Percentiles rank a stretch among this genome's conserved stretches.
These are phyloP conservation scores for Aphyosemion australe DNA, from an alignment of 2,113 vertebrate genomes.

Conservation along the genomic window DNA sequence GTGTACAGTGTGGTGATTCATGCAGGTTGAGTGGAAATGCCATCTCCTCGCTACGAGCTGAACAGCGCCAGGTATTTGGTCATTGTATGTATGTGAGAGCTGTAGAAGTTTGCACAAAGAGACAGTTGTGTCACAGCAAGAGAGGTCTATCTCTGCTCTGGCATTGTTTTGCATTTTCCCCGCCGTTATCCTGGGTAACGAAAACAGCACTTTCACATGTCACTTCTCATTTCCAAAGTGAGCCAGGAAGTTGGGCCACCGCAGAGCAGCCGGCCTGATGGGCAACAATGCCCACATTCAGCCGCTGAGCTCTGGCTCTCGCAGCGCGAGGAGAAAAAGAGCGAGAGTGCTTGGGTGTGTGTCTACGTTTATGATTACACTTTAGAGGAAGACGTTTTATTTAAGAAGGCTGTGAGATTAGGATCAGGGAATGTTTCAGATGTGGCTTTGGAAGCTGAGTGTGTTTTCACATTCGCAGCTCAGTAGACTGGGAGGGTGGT, in stretches of 20 bases:
- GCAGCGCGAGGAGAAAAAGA: conserved; percentile 27
- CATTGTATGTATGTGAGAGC: conserved; percentile 41
- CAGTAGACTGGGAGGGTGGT: conserved; percentile 34
- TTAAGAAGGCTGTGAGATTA: conserved; percentile 60
- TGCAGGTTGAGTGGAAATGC: conserved; percentile 46
- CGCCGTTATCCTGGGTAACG: conserved; percentile 61
- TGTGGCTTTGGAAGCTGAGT: conserved; percentile 54
- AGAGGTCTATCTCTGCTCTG: conserved; percentile 50
- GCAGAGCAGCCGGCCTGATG: conserved; percentile 18
- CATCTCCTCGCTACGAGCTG: conserved; percentile 38
- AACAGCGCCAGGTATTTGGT: conserved; percentile 57
- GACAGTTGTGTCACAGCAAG: conserved; percentile 57
- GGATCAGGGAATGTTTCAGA: conserved; percentile 60
- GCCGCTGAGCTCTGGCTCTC: conserved; percentile 19
- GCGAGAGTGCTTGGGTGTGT: conserved; percentile 40
- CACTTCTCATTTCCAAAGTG: conserved; percentile 74
- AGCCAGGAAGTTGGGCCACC: conserved; percentile 25
- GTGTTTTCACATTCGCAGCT: conserved; percentile 58
- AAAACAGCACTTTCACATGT: conserved; percentile 80
- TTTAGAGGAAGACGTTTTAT: conserved; percentile 57
- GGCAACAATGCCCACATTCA: conserved; percentile 71
- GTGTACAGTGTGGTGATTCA: conserved; percentile 24
- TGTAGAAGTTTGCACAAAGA: conserved; percentile 57
- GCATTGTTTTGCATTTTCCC: conserved; percentile 69
- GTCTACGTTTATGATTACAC: conserved; percentile 53